Percentiles rank a stretch among this genome's conserved stretches.
Conservation (phyloP, 2,113 vertebrate genomes). For the Xenopus borealis region DNA sequence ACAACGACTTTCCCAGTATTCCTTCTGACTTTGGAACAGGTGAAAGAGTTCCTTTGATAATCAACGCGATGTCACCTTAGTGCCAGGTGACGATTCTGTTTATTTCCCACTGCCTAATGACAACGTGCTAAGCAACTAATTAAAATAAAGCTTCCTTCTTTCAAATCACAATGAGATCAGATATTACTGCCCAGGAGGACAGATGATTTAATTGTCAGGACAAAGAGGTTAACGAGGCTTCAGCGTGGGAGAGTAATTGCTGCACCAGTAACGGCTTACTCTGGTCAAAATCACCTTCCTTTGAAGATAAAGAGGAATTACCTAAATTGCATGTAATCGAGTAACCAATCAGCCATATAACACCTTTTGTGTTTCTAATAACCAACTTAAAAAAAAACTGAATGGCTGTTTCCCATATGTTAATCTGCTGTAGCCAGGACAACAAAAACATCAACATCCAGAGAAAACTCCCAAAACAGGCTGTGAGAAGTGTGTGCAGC, state of each 20-base stretch:
- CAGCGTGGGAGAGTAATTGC: slow-evolving; percentile 55
- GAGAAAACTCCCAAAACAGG: no score
- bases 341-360: not conserved
- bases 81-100: slow-evolving; percentile 54
- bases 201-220: slow-evolving; percentile 65
- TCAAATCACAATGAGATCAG: slow-evolving; percentile 62
- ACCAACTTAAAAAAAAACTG: no score
- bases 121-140: slow-evolving; percentile 59
- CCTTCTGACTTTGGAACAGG: slow-evolving; percentile 21
- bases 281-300: not conserved
- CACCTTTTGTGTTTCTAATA: slow-evolving; percentile 1
- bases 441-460: no score
- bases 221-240: slow-evolving; percentile 49
- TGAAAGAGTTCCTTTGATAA: slow-evolving; percentile 51
- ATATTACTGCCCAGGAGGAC: slow-evolving; percentile 57
- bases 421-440: no score
- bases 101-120: slow-evolving; percentile 62
- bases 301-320: slow-evolving; percentile 21
- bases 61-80: slow-evolving; percentile 43
- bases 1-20: no score
- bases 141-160: slow-evolving; percentile 64
- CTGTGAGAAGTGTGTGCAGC: no score
- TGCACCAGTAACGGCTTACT: not conserved
- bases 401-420: no score
- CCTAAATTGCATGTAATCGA: not conserved